Base-by-base conservation (phyloP, 2,797 vertebrate genomes). In the Gadopsis bispinosus region DNA sequence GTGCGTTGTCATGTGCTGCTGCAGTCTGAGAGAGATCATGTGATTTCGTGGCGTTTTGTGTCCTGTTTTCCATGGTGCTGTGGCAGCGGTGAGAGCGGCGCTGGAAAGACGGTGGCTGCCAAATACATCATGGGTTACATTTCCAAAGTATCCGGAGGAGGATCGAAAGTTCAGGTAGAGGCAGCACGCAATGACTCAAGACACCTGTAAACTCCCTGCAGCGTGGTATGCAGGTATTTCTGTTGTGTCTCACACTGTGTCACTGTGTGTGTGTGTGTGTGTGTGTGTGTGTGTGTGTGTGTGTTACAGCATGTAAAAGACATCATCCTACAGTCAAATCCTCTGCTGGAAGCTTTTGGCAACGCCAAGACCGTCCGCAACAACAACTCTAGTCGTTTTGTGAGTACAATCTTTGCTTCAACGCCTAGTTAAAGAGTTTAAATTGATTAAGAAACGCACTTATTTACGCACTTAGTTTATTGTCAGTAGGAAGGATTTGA, bases 91-190 rank as follows among this genome's bases (percentile, higher is more conserved):
- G 98, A 99, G 88, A 99, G 98, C 0, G 98, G 98, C 0, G 98
- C 98, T 0, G 98, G 98, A 35, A 99, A 99, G 91, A 99, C 98
- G 0, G 98, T 99, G 74, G 98, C 97, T 13, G 98, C 98, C 0
- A 99, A 99, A 87, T 99, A 99, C 90, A 99, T 99, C 89, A 99
- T 99, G 98, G 96, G 98, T 60, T 99, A 99, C 93, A 97, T 99
- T 92, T 99, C 98, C 84, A 99, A 98, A 93, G 98, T 99, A 58
- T 99, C 98, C 0, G 98, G 98, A 0, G 98, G 98, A 6, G 98
- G 98, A 13, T 58, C 96, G 1, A 99, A 99, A 92, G 98, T 99
- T n/a, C 98, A 99, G 97, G 98, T 99, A 91, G 14, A 48, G 33
- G 47, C 29, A 19, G 5, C 11, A 4, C 0, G 0, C 67, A 33